Conservation (phyloP, 64 coral and sea anemone species). For the Dendronephthya gigantea region DNA sequence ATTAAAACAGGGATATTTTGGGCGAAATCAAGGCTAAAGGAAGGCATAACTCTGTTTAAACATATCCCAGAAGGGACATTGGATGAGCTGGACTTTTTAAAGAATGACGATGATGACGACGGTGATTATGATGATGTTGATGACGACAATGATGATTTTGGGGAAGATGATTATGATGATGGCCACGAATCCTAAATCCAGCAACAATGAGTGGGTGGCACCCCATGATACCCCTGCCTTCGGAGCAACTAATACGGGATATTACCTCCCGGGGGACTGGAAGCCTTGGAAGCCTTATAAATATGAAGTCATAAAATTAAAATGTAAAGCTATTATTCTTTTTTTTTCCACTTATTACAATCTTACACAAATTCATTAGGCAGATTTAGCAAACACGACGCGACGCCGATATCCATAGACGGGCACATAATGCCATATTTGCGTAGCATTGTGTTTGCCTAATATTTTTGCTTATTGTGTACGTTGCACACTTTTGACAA, state of each 20-base stretch:
- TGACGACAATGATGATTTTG: background rate
- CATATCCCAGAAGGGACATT: background rate
- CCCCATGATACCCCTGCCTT: too few relatives aligned
- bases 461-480: background rate
- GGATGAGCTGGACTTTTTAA: background rate
- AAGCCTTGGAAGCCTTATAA: background rate
- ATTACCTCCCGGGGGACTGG: background rate
- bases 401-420: background rate
- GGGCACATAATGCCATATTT: too few relatives aligned
- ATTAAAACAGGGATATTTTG: slow-evolving; percentile 1
- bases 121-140: background rate
- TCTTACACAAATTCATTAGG: background rate
- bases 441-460: background rate
- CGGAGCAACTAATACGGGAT: background rate
- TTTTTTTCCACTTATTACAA: background rate
- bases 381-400: background rate
- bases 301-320: background rate
- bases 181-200: background rate
- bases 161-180: background rate
- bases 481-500: background rate
- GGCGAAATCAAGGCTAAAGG: background rate
- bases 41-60: slow-evolving; percentile 3
- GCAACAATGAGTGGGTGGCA: too few relatives aligned
- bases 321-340: background rate
- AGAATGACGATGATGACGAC: background rate